Base-by-base conservation (phyloP, 2,113 vertebrate species). In the Serilophus lunatus region DNA sequence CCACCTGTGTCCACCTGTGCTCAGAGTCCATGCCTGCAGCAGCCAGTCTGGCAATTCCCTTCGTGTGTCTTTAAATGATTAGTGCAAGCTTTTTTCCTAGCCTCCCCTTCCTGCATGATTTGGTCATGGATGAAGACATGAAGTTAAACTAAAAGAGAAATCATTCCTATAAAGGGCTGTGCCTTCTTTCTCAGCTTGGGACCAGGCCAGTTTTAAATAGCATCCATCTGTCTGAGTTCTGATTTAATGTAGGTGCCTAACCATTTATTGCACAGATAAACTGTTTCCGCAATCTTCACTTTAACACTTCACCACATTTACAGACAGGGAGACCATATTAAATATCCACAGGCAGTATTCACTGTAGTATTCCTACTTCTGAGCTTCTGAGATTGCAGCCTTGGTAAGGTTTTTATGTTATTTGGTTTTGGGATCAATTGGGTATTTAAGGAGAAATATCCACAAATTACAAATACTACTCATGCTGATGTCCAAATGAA, bases 191-290 rank as follows among this genome's bases (percentile, higher is more conserved):
- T 79, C 18, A 65, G 0, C 36, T 9, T 91, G 76, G 80, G n/a
- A 75, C 12, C 44, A 66, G 59, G 83, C 80, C 80, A 86, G 56
- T 61, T 71, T 70, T 88, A 86, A 91, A 88, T 42, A 82, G 31
- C 36, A 35, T 70, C 50, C 80, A 79, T 82, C 80, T 94, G 45
- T 85, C 87, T 93, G n/a, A 86, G 20, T 60, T 88, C 51, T 82
- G 83, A 91, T 28, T 94, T 91, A 91, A 88, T 53, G 26, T 51
- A 69, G 35, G 50, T 70, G 36, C 57, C 24, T 53, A 47, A 70
- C 15, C 82, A 86, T 88, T 94, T 79, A 91, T 75, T 75, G n/a
- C 70, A 86, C 20, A 71, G 57, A 86, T 68, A 95, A 92, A 88
- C 45, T 47, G 12, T 88, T 92, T 70, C 70, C 0, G 0, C n/a